These are phyloP conservation scores for Arvicanthis niloticus DNA, from an alignment of 2,113 vertebrate genomes.

Conservation along the genomic window DNA sequence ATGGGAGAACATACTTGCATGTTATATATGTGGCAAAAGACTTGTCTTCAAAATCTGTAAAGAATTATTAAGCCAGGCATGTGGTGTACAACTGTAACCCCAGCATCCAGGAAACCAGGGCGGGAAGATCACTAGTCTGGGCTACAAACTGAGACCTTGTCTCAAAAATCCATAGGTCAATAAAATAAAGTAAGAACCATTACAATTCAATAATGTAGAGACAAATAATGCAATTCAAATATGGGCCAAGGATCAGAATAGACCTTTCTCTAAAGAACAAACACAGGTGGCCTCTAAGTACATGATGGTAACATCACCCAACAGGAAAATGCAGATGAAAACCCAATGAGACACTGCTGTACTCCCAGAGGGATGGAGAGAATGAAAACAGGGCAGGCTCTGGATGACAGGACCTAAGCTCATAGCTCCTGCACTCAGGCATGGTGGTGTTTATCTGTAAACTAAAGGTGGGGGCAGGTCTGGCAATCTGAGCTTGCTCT, in stretches of 20 bases:
- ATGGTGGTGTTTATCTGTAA: not conserved
- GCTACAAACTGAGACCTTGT: not conserved
- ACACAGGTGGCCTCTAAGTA: not conserved
- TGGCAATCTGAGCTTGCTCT: not conserved
- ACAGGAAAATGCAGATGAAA: not conserved
- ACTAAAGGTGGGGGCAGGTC: too few relatives aligned
- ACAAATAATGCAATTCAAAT: constrained; percentile 41
- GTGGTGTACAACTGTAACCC: not conserved
- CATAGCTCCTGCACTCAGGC: not conserved
- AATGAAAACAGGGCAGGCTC: not conserved
- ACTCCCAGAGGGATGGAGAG: not conserved
- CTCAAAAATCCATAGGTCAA: not conserved
- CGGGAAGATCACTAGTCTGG: not conserved
- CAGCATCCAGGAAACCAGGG: not conserved
- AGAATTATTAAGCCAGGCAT: not conserved
- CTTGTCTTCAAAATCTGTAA: not conserved
- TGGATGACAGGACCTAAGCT: not conserved
- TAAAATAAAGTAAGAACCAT: not conserved
- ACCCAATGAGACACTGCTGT: not conserved
- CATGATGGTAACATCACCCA: not conserved
- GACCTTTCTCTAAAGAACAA: constrained; percentile 27
- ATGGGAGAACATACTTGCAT: not conserved
- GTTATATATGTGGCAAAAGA: not conserved
- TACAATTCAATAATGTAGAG: constrained; percentile 6
- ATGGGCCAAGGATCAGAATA: not conserved